Evolutionary conservation across 35 echinoderm and acorn worm species (phyloP).

Genomic region (Nesometra sesokonis): DNA sequence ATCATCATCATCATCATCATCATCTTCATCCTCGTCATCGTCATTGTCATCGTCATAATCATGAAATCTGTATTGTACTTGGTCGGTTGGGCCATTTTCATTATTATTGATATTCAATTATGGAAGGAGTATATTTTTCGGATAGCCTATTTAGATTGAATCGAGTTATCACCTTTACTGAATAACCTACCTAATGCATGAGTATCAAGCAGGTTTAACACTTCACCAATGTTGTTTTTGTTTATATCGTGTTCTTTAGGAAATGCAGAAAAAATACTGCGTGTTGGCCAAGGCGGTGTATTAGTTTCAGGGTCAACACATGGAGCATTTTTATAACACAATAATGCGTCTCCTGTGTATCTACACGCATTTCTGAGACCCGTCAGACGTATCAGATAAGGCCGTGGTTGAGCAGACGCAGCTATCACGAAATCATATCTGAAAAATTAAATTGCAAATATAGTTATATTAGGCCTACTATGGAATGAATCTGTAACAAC

Average conservation of each 20-base stretch:
- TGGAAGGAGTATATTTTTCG: too few relatives aligned
- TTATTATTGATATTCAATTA: too few relatives aligned
- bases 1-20: too few relatives aligned
- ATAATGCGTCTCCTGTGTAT: neutral
- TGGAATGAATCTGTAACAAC: too few relatives aligned
- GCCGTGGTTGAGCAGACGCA: neutral
- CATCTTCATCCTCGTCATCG: too few relatives aligned
- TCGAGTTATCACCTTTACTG: neutral
- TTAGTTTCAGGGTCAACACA: neutral
- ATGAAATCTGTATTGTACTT: too few relatives aligned
- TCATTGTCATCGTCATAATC: too few relatives aligned
- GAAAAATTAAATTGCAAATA: neutral
- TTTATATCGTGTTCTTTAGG: neutral
- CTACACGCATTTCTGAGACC: neutral
- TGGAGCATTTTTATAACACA: neutral
- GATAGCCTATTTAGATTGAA: too few relatives aligned
- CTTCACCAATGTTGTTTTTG: neutral
- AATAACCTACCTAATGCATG: neutral
- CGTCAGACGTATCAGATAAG: neutral
- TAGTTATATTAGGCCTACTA: too few relatives aligned
- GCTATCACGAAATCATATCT: neutral
- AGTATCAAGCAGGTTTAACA: neutral
- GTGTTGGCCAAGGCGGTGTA: neutral
- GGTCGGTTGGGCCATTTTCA: too few relatives aligned
- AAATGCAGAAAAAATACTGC: neutral